A percentile compares a stretch with the other conserved stretches of the same genome.
Conservation (phyloP, 2,888 invertebrate genomes). For the Alcis repandata region DNA sequence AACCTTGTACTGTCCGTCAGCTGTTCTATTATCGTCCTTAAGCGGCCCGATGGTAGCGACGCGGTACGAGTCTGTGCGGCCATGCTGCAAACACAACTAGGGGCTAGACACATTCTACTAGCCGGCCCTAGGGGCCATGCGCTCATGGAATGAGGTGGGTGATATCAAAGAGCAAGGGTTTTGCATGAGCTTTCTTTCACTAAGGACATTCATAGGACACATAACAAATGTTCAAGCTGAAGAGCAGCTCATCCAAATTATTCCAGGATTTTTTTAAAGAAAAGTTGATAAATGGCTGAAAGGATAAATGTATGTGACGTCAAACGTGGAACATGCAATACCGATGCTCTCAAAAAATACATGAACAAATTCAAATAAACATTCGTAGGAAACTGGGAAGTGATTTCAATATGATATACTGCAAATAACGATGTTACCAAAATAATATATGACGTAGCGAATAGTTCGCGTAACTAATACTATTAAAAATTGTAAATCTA, state of each 20-base stretch:
- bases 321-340: conserved; percentile 55
- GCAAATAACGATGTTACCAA: conserved; percentile 19
- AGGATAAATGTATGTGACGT: not conserved
- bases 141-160: conserved; percentile 67
- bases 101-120: conserved; percentile 85
- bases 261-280: not conserved
- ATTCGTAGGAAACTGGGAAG: conserved; percentile 22
- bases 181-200: conserved; percentile 51
- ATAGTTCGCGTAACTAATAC: conserved; percentile 12
- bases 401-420: conserved; percentile 21
- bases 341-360: conserved; percentile 56
- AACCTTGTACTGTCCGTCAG: conserved; percentile 97
- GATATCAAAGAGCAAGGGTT: conserved; percentile 54
- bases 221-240: not conserved
- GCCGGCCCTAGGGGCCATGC: conserved; percentile 84
- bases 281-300: not conserved
- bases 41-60: conserved; percentile 97
- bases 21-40: conserved; percentile 98
- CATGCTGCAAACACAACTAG: conserved; percentile 92
- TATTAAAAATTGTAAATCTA: conserved; percentile 20
- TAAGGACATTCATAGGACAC: not conserved
- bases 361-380: conserved; percentile 45
- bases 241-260: not conserved
- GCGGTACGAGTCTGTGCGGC: conserved; percentile 98
- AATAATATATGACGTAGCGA: conserved; percentile 21